Base-by-base conservation (phyloP, 2,888 invertebrate species). In the Pollenia labialis region DNA sequence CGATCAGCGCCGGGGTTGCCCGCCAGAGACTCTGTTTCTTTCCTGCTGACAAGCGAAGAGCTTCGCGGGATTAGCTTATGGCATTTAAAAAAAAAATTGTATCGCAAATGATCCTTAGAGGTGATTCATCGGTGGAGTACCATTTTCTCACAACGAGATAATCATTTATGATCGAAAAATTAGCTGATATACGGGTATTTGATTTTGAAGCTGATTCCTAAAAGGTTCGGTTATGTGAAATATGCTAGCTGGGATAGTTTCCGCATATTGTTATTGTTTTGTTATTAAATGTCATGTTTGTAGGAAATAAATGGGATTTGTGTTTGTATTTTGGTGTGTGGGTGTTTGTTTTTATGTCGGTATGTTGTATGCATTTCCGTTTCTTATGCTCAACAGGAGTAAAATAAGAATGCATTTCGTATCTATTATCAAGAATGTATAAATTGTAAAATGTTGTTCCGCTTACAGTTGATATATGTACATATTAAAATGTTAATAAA, bases 271-370 rank as follows among this genome's bases (percentile, higher is more conserved):
- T 72, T 80, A 71, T 80, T 80, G 69, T 68, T 58, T 74, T 60
- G 69, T 62, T 80, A 71, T 71, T 16, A 80, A 80, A 80, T 71
- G 71, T 54, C 71, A 72, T 72, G 68, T 69, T 79, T 79, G 14
- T 50, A 16, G 40, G 14, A 50, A 77, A 56, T 76, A 23, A 54
- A 52, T 54, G 16, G 11, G 32, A 6, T 60, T 4, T 40, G 12
- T 50, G 6, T 60, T 8, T 48, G 3, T 66, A 2, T 54, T 4
- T 71, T 16, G 54, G 18, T 68, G 9, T 48, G 40, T 50, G 14
- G 50, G 16, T 32, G 50, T 54, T 50, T 71, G 14, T 74, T 12
- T 54, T 14, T 54, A 56, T 79, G 79, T 44, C 32, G 23, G 42
- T 62, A 50, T 23, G 11, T 66, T 64, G 69, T 48, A 16, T 82